A percentile compares a stretch with the other conserved stretches of the same genome.
These are phyloP conservation scores for Erebia palarica DNA, from an alignment of 2,888 invertebrate genomes.

Conservation along the genomic window DNA sequence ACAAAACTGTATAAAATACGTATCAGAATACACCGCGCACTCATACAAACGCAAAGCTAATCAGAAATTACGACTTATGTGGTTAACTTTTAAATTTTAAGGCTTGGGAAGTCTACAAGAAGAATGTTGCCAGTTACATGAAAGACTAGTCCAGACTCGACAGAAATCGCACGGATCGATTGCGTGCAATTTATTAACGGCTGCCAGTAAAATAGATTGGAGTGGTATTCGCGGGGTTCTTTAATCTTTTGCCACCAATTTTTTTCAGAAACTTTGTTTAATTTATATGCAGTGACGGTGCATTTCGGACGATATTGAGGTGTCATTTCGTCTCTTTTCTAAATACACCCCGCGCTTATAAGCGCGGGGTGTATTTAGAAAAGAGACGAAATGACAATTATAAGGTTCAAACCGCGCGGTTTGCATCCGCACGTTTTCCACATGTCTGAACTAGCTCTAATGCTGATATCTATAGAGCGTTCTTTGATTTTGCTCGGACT, in stretches of 20 bases:
- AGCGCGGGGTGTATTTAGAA: no score
- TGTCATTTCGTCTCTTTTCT: no score
- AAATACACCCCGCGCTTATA: background rate
- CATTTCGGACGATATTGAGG: no score
- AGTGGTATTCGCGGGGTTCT: no score
- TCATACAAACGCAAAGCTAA: background rate
- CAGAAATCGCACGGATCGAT: background rate
- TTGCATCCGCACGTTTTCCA: background rate
- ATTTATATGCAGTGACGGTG: no score
- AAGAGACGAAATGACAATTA: no score
- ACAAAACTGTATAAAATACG: background rate
- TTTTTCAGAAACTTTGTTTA: no score
- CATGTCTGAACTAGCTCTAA: background rate
- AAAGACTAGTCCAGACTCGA: background rate
- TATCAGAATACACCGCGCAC: background rate
- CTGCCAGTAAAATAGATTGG: no score
- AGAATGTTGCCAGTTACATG: slow-evolving; percentile 16
- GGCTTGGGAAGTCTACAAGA: background rate
- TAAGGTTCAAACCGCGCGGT: background rate
- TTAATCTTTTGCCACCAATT: no score
- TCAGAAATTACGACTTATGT: background rate
- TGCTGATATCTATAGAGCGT: no score
- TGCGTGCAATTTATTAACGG: background rate
- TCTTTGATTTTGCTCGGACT: no score
- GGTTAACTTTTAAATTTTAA: background rate